Evolutionary conservation across 2,113 vertebrate genomes (phyloP).

Genomic region (Dromas ardeola): DNA sequence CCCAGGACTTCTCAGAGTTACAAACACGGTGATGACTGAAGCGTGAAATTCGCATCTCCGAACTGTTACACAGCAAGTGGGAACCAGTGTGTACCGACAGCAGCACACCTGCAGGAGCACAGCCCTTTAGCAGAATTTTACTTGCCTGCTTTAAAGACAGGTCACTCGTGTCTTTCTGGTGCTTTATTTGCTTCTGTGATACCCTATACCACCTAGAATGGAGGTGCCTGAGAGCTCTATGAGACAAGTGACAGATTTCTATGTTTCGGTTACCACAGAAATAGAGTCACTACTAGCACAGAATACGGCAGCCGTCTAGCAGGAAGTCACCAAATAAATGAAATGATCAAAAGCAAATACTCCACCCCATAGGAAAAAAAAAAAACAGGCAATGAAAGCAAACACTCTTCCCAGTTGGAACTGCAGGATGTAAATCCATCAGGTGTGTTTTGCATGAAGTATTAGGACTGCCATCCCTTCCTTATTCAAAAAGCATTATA

Average conservation of each 20-base stretch:
- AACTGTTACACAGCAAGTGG: not conserved
- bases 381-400: not conserved
- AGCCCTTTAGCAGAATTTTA: not conserved
- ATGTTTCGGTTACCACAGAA: not conserved
- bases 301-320: not conserved
- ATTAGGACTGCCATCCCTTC: not conserved
- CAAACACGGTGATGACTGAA: not conserved
- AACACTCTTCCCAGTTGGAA: not conserved
- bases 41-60: not conserved
- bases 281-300: not conserved
- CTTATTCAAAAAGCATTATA: not conserved
- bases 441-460: not conserved
- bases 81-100: not conserved
- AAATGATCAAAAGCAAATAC: not conserved
- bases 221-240: not conserved
- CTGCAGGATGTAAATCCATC: not conserved
- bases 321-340: not conserved
- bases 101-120: not conserved
- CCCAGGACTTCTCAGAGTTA: not conserved
- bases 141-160: not conserved
- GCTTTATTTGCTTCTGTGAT: not conserved
- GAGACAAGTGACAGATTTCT: not conserved
- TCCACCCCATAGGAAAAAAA: not conserved
- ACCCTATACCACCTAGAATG: too few species aligned
- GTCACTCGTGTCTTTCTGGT: not conserved